Evolutionary conservation across 1,140 invertebrate genomes (phyloP), one percentile per base, ranked within the genome.

Genomic region (Drosophila arawakana): DNA sequence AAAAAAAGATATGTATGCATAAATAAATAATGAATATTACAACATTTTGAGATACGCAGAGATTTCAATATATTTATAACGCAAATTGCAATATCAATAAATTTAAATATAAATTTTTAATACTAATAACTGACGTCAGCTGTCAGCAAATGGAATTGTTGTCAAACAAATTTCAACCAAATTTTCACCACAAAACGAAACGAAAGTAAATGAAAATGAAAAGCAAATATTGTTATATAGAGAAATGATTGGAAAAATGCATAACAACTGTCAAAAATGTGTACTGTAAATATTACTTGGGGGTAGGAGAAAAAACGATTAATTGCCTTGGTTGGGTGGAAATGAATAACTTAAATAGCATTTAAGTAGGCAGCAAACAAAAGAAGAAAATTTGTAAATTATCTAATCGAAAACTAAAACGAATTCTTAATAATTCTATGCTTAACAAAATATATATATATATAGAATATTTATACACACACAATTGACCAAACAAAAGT

Each of bases 401-500:
- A 49, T 49, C 10, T 67, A 55, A 65, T 35, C 25, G 50, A 6
- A 46, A 65, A 52, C 52, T 34, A 52, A 47, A 46, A 57, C 52
- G 43, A 58, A 67, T 67, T 30, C 25, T 30, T 30, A 30, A 37
- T 55, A 78, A 73, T 74, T 76, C 76, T 82, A 77, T 86, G 63
- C 83, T 78, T 82, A 83, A 21, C 18, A 30, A 30, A 0, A 25
- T 25, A 25, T 4, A 3, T 30, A 30, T 55, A 72, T 58, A 69
- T 71, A 78, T 81, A 55, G 52, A 77, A 78, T 78, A 74, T 65
- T 76, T 50, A 78, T 76, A 75, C 60, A 81, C 67, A 73, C 65
- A 80, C 58, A 86, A 86, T 88, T 77, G 83, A 88, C 83, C 83
- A 88, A 88, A 78, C 83, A 63, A 88, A 88, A 88, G 83, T 88